phyloP scores from a whole-genome alignment of 2,113 vertebrate species.

The Chaenogobius annularis region DNA sequence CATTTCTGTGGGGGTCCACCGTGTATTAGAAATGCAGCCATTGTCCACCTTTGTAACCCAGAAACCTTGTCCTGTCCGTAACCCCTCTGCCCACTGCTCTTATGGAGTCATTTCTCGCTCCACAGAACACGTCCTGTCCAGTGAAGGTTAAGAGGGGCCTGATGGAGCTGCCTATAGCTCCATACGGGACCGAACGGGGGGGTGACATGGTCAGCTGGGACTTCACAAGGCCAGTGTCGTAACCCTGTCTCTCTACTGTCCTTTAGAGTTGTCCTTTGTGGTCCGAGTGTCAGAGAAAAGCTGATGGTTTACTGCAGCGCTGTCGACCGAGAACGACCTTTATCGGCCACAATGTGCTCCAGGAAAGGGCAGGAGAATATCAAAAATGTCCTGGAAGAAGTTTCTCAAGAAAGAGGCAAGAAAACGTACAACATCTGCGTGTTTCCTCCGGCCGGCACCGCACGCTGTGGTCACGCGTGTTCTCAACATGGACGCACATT shows the following conservation, averaged over 20 bases:
- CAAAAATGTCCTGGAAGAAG: not conserved
- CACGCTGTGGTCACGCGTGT: too few relatives aligned
- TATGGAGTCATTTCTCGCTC: slow-evolving; percentile 26
- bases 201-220: not conserved
- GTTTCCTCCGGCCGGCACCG: too few relatives aligned
- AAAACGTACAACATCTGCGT: not conserved
- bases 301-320: not conserved
- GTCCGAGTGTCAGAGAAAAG: not conserved
- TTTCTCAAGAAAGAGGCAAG: not conserved
- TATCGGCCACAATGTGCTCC: too few relatives aligned
- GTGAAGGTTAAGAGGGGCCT: slow-evolving; percentile 48
- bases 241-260: slow-evolving; percentile 20
- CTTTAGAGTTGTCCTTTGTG: not conserved
- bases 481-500: too few relatives aligned
- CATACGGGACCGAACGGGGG: not conserved
- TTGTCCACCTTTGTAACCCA: slow-evolving; percentile 22
- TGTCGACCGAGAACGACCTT: not conserved
- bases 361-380: slow-evolving; percentile 3
- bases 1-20: not conserved
- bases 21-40: not conserved
- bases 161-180: slow-evolving; percentile 19
- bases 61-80: slow-evolving; percentile 26
- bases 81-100: slow-evolving; percentile 33
- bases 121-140: slow-evolving; percentile 36
- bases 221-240: slow-evolving; percentile 12